A percentile compares a stretch with the other conserved stretches of the same genome.
Evolutionary conservation across 2,113 vertebrate genomes (phyloP).

Genomic region (Cyanoderma ruficeps): DNA sequence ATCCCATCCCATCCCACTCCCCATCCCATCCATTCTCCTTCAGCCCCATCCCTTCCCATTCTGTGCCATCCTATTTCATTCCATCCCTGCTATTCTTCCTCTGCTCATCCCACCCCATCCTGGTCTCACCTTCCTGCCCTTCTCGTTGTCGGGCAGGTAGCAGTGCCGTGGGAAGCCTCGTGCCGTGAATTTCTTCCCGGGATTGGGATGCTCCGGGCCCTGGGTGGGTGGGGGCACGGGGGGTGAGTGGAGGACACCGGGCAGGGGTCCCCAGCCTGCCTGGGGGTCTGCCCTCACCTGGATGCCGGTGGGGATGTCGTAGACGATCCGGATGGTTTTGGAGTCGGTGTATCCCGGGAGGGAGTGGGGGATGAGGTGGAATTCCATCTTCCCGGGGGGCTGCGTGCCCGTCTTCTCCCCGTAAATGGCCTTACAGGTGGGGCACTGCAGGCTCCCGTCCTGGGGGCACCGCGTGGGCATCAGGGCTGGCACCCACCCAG

Average conservation of each 20-base stretch:
- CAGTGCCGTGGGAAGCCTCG: constrained; percentile 95
- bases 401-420: constrained; percentile 96
- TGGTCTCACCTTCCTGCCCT: constrained; percentile 86
- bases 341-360: constrained; percentile 87
- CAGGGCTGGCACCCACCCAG: neutral
- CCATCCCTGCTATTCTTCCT: neutral
- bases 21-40: too few species aligned
- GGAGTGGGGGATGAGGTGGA: constrained; percentile 94
- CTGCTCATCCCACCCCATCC: too few species aligned
- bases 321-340: constrained; percentile 94
- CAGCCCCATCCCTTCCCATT: too few species aligned
- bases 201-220: constrained; percentile 93
- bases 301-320: constrained; percentile 93
- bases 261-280: rapidly evolving
- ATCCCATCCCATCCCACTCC: neutral
- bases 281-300: constrained; percentile 74
- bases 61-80: too few species aligned
- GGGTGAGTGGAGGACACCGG: rapidly evolving
- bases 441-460: constrained; percentile 96
- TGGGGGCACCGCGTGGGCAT: neutral
- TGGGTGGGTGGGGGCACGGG: constrained; percentile 11
- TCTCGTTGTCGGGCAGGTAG: constrained; percentile 93
- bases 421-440: constrained; percentile 96
- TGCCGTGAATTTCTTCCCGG: constrained; percentile 93
- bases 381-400: constrained; percentile 97